phyloP scores from a whole-genome alignment of 2,113 vertebrate genomes.

The Phyllostomus discolor region DNA sequence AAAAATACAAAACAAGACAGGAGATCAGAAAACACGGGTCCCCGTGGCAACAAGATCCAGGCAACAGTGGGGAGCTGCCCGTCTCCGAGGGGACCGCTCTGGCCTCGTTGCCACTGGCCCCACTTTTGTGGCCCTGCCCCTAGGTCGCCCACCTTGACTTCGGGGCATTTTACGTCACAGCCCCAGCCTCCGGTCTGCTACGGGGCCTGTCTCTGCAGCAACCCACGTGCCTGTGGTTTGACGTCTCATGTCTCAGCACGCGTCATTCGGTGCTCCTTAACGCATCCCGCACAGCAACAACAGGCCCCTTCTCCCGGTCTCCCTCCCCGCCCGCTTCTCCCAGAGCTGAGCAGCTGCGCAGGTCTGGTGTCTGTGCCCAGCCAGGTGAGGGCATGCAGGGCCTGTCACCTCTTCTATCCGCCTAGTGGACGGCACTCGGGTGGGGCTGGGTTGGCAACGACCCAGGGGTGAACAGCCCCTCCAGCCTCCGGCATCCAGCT shows the following conservation, averaged over 20 bases:
- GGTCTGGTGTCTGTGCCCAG: fast-evolving
- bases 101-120: neutral
- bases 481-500: neutral
- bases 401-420: neutral
- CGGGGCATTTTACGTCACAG: neutral
- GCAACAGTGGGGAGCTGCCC: neutral
- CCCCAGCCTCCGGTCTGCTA: fast-evolving
- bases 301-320: neutral
- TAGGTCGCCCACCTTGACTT: neutral
- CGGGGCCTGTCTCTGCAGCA: neutral
- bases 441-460: neutral
- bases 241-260: neutral
- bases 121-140: neutral
- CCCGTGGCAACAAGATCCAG: neutral
- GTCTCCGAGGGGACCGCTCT: neutral
- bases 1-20: neutral
- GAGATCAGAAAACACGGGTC: neutral
- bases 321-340: neutral
- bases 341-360: neutral
- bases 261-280: neutral
- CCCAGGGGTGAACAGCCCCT: neutral
- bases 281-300: neutral
- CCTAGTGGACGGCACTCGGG: neutral
- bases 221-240: neutral
- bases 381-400: neutral